Conservation (phyloP, 2,113 vertebrate species). For the Sigmodon hispidus region DNA sequence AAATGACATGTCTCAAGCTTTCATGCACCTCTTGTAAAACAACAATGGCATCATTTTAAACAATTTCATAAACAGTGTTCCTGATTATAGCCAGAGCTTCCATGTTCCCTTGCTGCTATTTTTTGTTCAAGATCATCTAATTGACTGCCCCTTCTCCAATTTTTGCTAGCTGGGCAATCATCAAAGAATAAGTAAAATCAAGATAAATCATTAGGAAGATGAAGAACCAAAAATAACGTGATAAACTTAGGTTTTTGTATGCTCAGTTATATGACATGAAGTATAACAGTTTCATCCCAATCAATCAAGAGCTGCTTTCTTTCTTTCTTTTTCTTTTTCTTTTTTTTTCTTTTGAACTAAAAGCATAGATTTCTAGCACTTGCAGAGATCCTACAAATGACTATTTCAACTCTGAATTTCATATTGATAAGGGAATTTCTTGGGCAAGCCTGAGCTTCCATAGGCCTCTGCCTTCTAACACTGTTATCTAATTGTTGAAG, state of each 20-base stretch:
- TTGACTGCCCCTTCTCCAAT: background rate
- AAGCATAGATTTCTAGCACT: background rate
- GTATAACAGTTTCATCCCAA: background rate
- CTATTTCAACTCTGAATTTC: slow-evolving; percentile 13
- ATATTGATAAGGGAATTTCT: slow-evolving; percentile 38
- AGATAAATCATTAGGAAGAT: slow-evolving; percentile 38
- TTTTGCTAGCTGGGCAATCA: slow-evolving; percentile 17
- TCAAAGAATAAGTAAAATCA: slow-evolving; percentile 38
- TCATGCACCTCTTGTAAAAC: background rate
- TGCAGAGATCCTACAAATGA: background rate
- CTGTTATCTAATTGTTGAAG: background rate
- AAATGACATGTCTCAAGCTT: slow-evolving; percentile 7
- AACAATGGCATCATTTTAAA: slow-evolving; percentile 11
- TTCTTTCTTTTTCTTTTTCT: background rate
- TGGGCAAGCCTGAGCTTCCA: slow-evolving; percentile 6
- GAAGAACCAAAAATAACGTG: slow-evolving; percentile 6
- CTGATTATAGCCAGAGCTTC: slow-evolving; percentile 1
- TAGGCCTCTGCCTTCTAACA: slow-evolving; percentile 3
- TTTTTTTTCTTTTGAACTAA: background rate
- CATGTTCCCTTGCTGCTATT: background rate
- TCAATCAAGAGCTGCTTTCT: background rate
- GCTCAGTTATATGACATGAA: background rate
- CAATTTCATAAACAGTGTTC: background rate
- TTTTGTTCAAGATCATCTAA: background rate
- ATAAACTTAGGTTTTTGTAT: slow-evolving; percentile 44